phyloP scores from a whole-genome alignment of 2,797 vertebrate genomes.

The Sebastes hubbsi region DNA sequence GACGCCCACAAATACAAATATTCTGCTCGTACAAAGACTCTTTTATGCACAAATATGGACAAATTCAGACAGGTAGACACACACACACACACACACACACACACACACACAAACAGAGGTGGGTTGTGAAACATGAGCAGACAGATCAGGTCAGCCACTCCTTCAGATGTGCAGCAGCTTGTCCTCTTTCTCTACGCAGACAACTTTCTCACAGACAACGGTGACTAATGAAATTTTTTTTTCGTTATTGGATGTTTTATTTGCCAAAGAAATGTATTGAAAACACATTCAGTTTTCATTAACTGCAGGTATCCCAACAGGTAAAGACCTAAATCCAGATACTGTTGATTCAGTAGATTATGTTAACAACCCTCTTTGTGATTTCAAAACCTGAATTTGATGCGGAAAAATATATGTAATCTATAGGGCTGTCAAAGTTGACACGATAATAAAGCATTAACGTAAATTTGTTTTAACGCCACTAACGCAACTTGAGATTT shows the following conservation, averaged over 20 bases:
- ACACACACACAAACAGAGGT: not conserved
- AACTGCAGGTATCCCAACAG: not conserved
- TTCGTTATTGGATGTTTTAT: not conserved
- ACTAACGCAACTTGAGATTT: too few relatives aligned
- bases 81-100: not conserved
- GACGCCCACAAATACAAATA: not conserved
- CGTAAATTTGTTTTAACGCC: too few relatives aligned
- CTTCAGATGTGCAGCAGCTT: slow-evolving; percentile 66
- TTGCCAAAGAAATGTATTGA: not conserved
- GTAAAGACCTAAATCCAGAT: not conserved
- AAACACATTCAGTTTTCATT: not conserved
- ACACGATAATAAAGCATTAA: too few relatives aligned
- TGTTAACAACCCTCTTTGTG: not conserved
- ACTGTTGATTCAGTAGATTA: not conserved
- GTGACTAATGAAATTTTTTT: not conserved
- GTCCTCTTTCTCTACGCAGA: slow-evolving; percentile 19
- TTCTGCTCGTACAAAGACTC: not conserved
- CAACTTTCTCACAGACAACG: slow-evolving; percentile 48
- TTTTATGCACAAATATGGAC: not conserved
- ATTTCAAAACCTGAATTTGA: not conserved
- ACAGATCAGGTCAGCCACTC: slow-evolving; percentile 45
- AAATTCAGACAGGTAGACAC: not conserved
- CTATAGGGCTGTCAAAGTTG: too few relatives aligned
- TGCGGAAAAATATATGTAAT: not conserved
- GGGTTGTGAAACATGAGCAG: not conserved